Evolutionary conservation across 2,113 vertebrate genomes (phyloP), one percentile per base, ranked within the genome.

Genomic region (Mobula hypostoma): DNA sequence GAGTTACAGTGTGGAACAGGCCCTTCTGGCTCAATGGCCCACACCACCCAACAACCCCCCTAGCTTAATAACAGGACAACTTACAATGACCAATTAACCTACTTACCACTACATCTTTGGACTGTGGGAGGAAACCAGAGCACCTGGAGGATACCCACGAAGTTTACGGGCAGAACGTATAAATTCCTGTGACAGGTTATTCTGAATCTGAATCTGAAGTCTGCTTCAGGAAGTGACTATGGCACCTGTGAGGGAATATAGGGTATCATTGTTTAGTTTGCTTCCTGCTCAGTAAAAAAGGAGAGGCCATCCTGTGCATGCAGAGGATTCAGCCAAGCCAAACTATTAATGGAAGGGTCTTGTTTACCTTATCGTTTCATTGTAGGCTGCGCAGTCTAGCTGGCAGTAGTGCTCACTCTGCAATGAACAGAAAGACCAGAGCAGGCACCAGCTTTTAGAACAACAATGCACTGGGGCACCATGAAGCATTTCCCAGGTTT

Each of bases 401-500:
- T 32, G 48, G 72, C 83, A 74, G 94, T 19, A 48, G 32, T 48
- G 40, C 21, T 78, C 36, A 17, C 36, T 90, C 36, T 91, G 85
- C n/a, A 77, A 40, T n/a, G 24, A 14, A 8, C 91, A 93, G 32
- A 48, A 56, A 93, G 40, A 1, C 32, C 91, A 74, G 40, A 32
- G 24, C 63, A 36, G 94, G 94, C 56, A 70, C n/a, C 8, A 40
- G 48, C 58, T 72, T 94, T 77, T 70, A 82, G 78, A 94, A 63
- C 79, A 88, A 94, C 94, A 94, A 94, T 79, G 94, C 70, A 58
- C 40, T 76, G 32, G 68, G 94, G 77, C 56, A 82, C 48, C 48
- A n/a, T 11, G 32, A 92, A 78, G 80, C 74, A 17, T 21, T 94
- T 94, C 80, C 94, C 94, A 94, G 36, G 36, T 92, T 94, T 36